These are phyloP conservation scores for Blera fallax DNA, from an alignment of 2,888 invertebrate genomes.

Conservation along the genomic window DNA sequence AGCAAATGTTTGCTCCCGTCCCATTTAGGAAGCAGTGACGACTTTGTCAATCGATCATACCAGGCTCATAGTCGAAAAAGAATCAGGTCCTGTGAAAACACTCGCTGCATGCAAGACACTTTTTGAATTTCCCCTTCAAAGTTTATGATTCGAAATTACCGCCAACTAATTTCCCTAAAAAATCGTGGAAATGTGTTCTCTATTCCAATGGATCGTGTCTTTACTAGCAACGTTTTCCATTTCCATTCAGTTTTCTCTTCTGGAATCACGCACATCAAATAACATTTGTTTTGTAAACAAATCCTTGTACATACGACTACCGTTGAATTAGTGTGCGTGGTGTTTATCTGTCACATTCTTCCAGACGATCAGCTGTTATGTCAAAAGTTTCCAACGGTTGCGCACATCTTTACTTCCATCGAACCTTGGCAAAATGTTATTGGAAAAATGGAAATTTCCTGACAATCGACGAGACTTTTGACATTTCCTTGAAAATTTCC, in stretches of 20 bases:
- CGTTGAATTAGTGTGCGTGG: not conserved
- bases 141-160: not conserved
- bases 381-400: slow-evolving; percentile 2
- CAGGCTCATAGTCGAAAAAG: too few species aligned
- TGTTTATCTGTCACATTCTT: not conserved
- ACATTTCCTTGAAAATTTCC: not conserved
- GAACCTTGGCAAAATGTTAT: slow-evolving; percentile 39
- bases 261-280: slow-evolving; percentile 54
- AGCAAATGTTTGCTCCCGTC: too few species aligned
- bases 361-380: slow-evolving; percentile 27
- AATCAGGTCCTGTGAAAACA: too few species aligned
- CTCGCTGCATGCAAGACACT: too few species aligned
- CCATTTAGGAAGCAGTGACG: too few species aligned
- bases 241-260: not conserved
- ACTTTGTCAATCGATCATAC: too few species aligned
- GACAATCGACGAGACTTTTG: not conserved
- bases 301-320: slow-evolving; percentile 10
- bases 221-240: not conserved
- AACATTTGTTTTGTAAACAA: slow-evolving; percentile 65
- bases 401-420: not conserved
- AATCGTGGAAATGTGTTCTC: not conserved
- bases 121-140: not conserved
- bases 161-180: not conserved
- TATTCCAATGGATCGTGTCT: not conserved
- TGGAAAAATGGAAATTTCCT: slow-evolving; percentile 6